phyloP scores from a whole-genome alignment of 2,797 vertebrate genomes.

The Phrynocephalus forsythii region DNA sequence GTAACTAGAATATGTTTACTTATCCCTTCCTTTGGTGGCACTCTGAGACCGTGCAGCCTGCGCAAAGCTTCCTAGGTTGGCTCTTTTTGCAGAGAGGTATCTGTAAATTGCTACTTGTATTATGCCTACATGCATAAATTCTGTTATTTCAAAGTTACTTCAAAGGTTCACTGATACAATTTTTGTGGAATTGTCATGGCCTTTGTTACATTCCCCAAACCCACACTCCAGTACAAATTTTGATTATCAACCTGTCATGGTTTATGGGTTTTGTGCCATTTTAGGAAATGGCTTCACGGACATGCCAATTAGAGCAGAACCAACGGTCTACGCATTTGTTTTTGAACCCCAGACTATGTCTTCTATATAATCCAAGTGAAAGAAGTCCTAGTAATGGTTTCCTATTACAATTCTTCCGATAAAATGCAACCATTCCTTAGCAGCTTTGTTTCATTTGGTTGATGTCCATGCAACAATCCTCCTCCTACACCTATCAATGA shows the following conservation, averaged over 20 bases:
- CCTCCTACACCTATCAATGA: conserved; percentile 50
- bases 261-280: not conserved
- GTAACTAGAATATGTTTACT: too few species aligned
- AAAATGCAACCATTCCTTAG: conserved; percentile 34
- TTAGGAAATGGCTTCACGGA: not conserved
- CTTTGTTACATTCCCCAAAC: too few species aligned
- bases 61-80: too few species aligned
- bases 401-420: not conserved
- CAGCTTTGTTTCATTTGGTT: not conserved
- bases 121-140: too few species aligned
- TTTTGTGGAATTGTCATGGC: too few species aligned
- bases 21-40: too few species aligned
- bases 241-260: not conserved
- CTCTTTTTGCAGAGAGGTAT: too few species aligned
- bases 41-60: too few species aligned
- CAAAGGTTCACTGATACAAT: too few species aligned
- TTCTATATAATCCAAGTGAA: not conserved
- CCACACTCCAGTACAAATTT: not conserved
- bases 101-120: too few species aligned
- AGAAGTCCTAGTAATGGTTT: not conserved
- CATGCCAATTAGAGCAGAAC: not conserved
- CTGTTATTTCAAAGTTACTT: too few species aligned
- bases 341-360: not conserved
- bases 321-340: not conserved
- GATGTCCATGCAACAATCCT: not conserved